A percentile compares a stretch with the other conserved stretches of the same genome.
Conservation (phyloP, 2,797 vertebrate genomes). For the Syncerus caffer region DNA sequence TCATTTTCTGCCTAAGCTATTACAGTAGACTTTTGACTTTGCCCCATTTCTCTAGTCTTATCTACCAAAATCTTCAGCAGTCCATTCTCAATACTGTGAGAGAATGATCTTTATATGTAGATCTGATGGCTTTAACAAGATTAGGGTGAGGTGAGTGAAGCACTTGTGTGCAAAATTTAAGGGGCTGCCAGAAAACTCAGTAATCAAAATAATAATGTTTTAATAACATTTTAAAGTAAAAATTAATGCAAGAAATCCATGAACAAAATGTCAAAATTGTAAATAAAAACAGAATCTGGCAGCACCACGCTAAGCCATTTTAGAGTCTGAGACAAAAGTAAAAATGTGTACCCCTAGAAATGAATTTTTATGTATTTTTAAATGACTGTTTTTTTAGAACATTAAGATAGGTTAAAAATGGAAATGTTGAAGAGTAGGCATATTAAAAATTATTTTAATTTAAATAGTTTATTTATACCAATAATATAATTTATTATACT, state of each 20-base stretch:
- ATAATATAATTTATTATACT: neutral
- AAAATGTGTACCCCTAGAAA: neutral
- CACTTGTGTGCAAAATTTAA: neutral
- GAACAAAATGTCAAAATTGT: neutral
- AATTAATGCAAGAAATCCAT: neutral
- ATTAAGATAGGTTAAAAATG: conserved; percentile 12
- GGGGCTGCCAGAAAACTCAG: neutral
- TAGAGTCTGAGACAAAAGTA: neutral
- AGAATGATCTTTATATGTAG: neutral
- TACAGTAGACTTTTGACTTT: neutral
- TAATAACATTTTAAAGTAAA: neutral
- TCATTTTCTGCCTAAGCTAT: neutral
- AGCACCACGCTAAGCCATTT: neutral
- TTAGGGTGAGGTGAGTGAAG: neutral
- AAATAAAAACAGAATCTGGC: neutral
- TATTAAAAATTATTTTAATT: conserved; percentile 37
- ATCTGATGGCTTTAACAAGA: neutral
- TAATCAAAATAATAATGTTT: neutral
- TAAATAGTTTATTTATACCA: neutral
- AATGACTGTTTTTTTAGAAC: neutral
- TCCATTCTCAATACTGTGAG: neutral
- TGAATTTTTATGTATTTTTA: neutral
- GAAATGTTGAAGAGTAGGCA: neutral
- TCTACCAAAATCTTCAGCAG: neutral
- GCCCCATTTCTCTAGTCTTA: neutral